Conservation (phyloP, 2,113 vertebrate genomes). For the Proterorhinus semilunaris region DNA sequence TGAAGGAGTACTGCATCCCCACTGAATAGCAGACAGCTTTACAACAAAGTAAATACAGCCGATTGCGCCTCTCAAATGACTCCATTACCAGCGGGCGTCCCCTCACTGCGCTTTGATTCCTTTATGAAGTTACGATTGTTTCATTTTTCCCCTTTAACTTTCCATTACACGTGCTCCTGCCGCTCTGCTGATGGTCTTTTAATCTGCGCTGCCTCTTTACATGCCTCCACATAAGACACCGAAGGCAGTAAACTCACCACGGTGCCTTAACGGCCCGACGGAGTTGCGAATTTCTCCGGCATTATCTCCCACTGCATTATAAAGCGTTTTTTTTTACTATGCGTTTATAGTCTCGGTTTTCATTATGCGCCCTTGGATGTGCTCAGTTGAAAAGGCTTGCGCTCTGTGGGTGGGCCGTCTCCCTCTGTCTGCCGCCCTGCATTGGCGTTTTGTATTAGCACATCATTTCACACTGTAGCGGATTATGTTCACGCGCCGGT, state of each 20-base stretch:
- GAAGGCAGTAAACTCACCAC: slow-evolving; percentile 35
- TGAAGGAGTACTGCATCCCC: no score
- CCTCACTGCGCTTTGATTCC: slow-evolving; percentile 11
- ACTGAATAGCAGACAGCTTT: not conserved
- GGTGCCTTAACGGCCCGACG: slow-evolving; percentile 30
- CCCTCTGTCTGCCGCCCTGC: slow-evolving; percentile 24
- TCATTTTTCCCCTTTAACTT: slow-evolving; percentile 36
- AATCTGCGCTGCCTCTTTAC: slow-evolving; percentile 50
- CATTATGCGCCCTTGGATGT: slow-evolving; percentile 32
- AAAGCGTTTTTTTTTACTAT: slow-evolving; percentile 21
- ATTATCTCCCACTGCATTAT: slow-evolving; percentile 24
- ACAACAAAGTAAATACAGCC: not conserved
- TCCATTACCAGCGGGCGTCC: slow-evolving; percentile 19
- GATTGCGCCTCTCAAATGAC: not conserved
- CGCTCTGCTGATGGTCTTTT: slow-evolving; percentile 52
- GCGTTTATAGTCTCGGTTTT: slow-evolving; percentile 13
- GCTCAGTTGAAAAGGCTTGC: slow-evolving; percentile 9
- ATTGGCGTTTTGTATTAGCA: slow-evolving; percentile 27
- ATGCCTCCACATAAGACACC: slow-evolving; percentile 32
- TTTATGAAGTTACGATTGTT: slow-evolving; percentile 37
- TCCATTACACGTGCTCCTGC: slow-evolving; percentile 45
- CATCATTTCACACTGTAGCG: slow-evolving; percentile 25
- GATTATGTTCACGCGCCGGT: slow-evolving; percentile 18
- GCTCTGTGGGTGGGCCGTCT: slow-evolving; percentile 37
- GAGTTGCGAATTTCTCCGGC: slow-evolving; percentile 21